These are phyloP conservation scores for human (Homo sapiens) DNA, from an alignment of 2,113 vertebrate genomes.

Conservation along the genomic window GRCh38 chr20:52373001-52373500, in stretches of 20 bases:
- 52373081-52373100: rapidly evolving
- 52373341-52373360: not conserved
- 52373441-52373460: not conserved
- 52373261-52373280: not conserved
- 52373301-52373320: not conserved
- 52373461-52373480: not conserved
- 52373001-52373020: rapidly evolving
- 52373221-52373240: not conserved
- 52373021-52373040: rapidly evolving
- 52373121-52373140: not conserved
- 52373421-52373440: not conserved
- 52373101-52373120: not conserved
- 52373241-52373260: not conserved
- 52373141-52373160: not conserved
- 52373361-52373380: not conserved
- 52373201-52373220: not conserved
- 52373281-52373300: not conserved
- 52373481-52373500: not conserved
- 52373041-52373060: rapidly evolving
- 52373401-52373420: not conserved
- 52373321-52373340: not conserved
- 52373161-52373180: not conserved
- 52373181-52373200: not conserved
- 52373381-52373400: not conserved
- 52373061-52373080: rapidly evolving